Evolutionary conservation across 2,888 invertebrate species (phyloP).

Genomic region (Amorpha juglandis): DNA sequence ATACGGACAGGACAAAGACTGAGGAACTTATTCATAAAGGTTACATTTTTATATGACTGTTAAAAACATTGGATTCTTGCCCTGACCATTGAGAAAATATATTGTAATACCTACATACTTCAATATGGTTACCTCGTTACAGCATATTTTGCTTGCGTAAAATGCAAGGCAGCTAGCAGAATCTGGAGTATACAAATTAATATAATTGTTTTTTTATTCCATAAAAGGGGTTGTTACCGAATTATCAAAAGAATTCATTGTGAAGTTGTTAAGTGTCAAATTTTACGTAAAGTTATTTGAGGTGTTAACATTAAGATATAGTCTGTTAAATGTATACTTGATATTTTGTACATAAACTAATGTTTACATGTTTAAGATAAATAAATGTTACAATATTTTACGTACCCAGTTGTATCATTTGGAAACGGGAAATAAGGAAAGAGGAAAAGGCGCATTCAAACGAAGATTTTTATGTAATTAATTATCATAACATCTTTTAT

Average conservation of each 20-base stretch:
- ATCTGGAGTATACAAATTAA: neutral
- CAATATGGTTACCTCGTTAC: neutral
- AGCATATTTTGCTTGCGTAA: neutral
- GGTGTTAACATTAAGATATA: slow-evolving; percentile 39
- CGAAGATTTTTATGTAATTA: slow-evolving; percentile 77
- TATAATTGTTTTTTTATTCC: neutral
- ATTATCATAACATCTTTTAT: slow-evolving; percentile 85
- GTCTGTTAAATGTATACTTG: slow-evolving; percentile 43
- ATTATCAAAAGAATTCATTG: slow-evolving; percentile 39
- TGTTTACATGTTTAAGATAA: slow-evolving; percentile 45
- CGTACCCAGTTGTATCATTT: slow-evolving; percentile 36
- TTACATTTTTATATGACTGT: slow-evolving; percentile 15
- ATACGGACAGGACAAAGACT: slow-evolving; percentile 54
- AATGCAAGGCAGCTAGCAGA: neutral
- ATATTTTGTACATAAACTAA: slow-evolving; percentile 57
- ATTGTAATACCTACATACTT: neutral
- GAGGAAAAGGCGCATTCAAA: slow-evolving; percentile 63
- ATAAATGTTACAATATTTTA: slow-evolving; percentile 58
- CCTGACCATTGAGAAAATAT: neutral
- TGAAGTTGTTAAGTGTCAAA: slow-evolving; percentile 42
- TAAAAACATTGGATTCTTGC: slow-evolving; percentile 11
- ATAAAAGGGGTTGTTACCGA: slow-evolving; percentile 5
- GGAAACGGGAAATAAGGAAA: slow-evolving; percentile 30
- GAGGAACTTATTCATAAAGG: slow-evolving; percentile 54
- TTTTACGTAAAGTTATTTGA: slow-evolving; percentile 44